Evolutionary conservation across 1,140 invertebrate species (phyloP).

Genomic region (Diuraphis noxia): DNA sequence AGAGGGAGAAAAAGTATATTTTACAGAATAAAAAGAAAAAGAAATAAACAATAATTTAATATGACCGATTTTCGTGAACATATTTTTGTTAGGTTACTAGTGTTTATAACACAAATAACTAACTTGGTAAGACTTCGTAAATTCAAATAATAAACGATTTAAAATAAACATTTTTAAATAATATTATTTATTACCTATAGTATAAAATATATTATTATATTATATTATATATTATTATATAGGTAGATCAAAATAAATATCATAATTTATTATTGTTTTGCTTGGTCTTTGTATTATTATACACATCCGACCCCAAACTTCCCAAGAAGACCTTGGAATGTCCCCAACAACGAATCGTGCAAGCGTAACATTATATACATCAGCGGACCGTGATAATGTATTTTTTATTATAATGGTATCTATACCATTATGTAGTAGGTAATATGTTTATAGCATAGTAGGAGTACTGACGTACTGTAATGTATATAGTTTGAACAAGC

Average conservation of each 20-base stretch:
- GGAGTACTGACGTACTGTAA: background rate
- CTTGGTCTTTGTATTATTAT: background rate
- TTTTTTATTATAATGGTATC: constrained; percentile 15
- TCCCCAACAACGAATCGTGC: constrained; percentile 10
- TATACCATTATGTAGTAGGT: background rate
- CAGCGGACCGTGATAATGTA: background rate
- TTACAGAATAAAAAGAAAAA: no score
- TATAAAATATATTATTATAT: background rate
- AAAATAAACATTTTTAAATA: background rate
- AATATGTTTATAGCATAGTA: background rate
- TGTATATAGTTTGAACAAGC: background rate
- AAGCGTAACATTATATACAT: constrained; percentile 40
- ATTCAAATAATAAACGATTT: background rate
- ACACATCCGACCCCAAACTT: constrained; percentile 29
- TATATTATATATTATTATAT: no score
- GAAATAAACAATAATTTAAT: no score
- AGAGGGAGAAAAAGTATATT: no score
- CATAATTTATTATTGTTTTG: background rate
- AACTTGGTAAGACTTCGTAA: background rate
- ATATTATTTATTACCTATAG: background rate
- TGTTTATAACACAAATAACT: background rate
- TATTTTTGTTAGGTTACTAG: background rate
- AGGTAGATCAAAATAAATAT: background rate
- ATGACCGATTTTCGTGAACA: background rate
- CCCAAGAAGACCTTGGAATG: constrained; percentile 41